phyloP scores from a whole-genome alignment of 2,888 invertebrate species.

The Diplolepis rosae region DNA sequence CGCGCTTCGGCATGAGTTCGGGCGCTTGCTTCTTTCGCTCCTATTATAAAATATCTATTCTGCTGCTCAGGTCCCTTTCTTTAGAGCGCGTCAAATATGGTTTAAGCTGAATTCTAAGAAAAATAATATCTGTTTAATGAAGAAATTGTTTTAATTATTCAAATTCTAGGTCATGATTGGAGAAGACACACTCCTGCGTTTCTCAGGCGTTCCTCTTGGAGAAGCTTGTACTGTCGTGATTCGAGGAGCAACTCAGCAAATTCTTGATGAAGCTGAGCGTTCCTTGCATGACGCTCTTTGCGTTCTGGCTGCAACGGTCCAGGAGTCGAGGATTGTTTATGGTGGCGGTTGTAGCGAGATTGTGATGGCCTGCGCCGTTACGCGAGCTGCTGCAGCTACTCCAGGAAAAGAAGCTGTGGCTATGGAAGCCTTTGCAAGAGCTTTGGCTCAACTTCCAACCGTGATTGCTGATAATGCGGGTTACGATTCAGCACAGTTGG shows the following conservation, averaged over 20 bases:
- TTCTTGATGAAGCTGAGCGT: constrained; percentile 98
- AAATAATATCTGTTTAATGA: background rate
- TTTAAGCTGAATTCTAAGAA: too few species aligned
- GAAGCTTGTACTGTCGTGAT: constrained; percentile 98
- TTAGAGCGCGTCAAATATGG: too few species aligned
- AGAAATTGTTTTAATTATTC: constrained; percentile 2
- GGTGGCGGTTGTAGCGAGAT: constrained; percentile 98
- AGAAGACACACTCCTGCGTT: constrained; percentile 94
- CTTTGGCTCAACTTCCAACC: constrained; percentile 92
- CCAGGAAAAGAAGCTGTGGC: constrained; percentile 98
- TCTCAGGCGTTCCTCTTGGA: constrained; percentile 95
- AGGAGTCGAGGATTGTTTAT: constrained; percentile 91
- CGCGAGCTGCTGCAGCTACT: constrained; percentile 87
- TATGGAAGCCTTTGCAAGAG: constrained; percentile 94
- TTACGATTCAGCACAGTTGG: constrained; percentile 95
- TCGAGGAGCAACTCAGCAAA: constrained; percentile 98
- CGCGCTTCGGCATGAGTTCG: too few species aligned
- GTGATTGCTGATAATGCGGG: constrained; percentile 99
- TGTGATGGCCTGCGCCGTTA: constrained; percentile 96
- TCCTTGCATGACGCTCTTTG: constrained; percentile 99
- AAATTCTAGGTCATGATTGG: constrained; percentile 89
- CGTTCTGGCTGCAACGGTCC: constrained; percentile 95
- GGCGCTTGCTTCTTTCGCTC: too few species aligned
- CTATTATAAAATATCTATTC: too few species aligned
- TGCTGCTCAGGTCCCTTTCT: too few species aligned